A percentile compares a stretch with the other conserved stretches of the same genome.
Conservation (phyloP, 2,113 vertebrate genomes). For the Pithys albifrons region DNA sequence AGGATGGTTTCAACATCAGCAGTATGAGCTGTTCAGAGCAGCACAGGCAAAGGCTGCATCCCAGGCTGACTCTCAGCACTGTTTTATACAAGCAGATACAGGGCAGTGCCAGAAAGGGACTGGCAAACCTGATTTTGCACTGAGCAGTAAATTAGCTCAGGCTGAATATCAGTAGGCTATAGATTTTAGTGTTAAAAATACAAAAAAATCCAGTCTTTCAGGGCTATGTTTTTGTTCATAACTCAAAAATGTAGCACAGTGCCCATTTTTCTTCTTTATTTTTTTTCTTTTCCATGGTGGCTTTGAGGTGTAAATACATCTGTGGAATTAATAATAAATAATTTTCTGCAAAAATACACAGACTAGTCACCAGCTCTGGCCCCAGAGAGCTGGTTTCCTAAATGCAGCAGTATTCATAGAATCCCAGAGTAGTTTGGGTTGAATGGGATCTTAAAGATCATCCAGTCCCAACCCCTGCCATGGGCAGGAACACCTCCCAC, state of each 20-base stretch:
- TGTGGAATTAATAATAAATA: background rate
- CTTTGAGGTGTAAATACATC: background rate
- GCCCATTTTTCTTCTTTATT: no score
- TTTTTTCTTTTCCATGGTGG: no score
- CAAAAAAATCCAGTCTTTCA: background rate
- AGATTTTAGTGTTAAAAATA: background rate
- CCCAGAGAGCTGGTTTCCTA: background rate
- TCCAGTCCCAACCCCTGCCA: background rate
- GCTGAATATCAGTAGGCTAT: background rate
- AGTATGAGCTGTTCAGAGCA: background rate
- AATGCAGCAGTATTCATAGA: background rate
- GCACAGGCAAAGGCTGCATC: background rate
- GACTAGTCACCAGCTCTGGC: background rate
- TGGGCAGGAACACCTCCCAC: background rate
- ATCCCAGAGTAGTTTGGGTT: background rate
- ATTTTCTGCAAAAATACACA: background rate
- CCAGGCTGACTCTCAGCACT: background rate
- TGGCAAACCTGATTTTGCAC: background rate
- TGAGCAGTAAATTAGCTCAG: no score
- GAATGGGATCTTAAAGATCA: background rate
- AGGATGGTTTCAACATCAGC: background rate
- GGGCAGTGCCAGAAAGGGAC: background rate
- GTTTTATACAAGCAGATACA: background rate
- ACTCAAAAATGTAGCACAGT: rapidly evolving
- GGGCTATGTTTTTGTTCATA: background rate